phyloP scores from a whole-genome alignment of 2,113 vertebrate species.

The Brienomyrus longianalis region DNA sequence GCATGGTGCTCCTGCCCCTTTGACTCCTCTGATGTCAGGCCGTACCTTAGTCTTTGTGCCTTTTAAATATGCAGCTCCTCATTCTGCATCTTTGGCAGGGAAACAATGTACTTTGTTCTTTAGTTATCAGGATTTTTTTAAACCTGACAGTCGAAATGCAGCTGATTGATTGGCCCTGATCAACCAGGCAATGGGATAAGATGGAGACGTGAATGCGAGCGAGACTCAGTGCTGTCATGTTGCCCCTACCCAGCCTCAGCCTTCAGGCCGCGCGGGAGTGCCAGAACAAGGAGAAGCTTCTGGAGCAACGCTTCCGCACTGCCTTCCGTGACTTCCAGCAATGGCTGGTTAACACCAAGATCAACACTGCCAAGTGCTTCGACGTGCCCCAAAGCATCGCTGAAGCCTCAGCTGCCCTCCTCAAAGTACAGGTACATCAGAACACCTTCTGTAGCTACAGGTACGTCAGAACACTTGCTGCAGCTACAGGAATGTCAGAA shows the following conservation, averaged over 20 bases:
- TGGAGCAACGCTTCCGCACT: conserved; percentile 83
- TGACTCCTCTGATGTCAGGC: background rate
- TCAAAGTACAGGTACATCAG: conserved; percentile 79
- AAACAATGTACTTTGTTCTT: background rate
- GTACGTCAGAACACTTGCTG: background rate
- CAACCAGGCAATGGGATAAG: background rate
- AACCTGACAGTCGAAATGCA: background rate
- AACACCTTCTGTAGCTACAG: background rate
- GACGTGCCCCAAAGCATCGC: conserved; percentile 79
- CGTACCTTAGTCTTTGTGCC: background rate
- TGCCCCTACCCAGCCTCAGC: conserved; percentile 67
- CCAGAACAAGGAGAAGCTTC: conserved; percentile 87
- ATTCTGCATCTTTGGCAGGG: background rate
- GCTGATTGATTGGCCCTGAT: background rate
- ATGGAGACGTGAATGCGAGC: background rate
- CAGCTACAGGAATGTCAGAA: conserved; percentile 64
- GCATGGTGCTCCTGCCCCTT: background rate
- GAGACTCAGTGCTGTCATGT: background rate
- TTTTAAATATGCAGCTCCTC: background rate
- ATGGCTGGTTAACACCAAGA: conserved; percentile 88
- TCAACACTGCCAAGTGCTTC: conserved; percentile 89
- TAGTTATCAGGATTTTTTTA: background rate
- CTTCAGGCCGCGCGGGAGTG: conserved; percentile 86
- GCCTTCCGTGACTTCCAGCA: conserved; percentile 88
- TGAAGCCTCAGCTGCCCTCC: conserved; percentile 73